These are phyloP conservation scores for Platycheirus rosarum DNA, from an alignment of 2,888 invertebrate genomes.

Conservation along the genomic window DNA sequence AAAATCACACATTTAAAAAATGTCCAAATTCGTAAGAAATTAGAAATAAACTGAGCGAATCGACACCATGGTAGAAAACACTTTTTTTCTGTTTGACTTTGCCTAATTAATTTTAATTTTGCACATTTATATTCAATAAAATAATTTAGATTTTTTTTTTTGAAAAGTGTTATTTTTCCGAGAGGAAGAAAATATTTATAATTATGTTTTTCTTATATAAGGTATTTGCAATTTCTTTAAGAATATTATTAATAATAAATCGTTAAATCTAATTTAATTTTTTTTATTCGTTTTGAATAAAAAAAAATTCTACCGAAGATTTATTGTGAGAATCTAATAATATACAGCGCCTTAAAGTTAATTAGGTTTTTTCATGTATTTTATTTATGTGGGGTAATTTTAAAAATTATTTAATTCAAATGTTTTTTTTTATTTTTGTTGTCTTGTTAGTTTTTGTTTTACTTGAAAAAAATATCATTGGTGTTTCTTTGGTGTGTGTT, in stretches of 20 bases:
- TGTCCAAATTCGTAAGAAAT: conserved; percentile 2
- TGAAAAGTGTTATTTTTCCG: conserved; percentile 58
- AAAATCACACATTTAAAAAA: conserved; percentile 47
- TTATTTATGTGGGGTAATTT: conserved; percentile 7
- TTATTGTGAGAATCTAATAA: conserved; percentile 64
- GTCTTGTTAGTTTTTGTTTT: no score
- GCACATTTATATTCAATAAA: conserved; percentile 22
- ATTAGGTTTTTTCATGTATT: conserved; percentile 6
- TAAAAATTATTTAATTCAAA: background rate
- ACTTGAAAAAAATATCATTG: conserved; percentile 16
- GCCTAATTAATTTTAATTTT: conserved; percentile 28
- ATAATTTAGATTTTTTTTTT: conserved; percentile 26
- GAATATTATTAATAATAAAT: conserved; percentile 10
- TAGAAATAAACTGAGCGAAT: conserved; percentile 17
- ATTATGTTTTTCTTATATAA: conserved; percentile 24
- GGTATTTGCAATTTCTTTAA: conserved; percentile 34
- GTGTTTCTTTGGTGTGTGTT: conserved; percentile 45
- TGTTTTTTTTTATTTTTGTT: conserved; percentile 20
- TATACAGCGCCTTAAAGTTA: conserved; percentile 69
- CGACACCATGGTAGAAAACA: conserved; percentile 59
- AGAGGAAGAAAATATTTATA: conserved; percentile 47
- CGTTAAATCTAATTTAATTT: conserved; percentile 48
- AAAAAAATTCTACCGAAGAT: conserved; percentile 68
- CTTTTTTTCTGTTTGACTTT: conserved; percentile 40
- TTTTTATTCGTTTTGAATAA: conserved; percentile 28